Evolutionary conservation across 2,888 invertebrate genomes (phyloP).

Genomic region (Ichneumon xanthorius): DNA sequence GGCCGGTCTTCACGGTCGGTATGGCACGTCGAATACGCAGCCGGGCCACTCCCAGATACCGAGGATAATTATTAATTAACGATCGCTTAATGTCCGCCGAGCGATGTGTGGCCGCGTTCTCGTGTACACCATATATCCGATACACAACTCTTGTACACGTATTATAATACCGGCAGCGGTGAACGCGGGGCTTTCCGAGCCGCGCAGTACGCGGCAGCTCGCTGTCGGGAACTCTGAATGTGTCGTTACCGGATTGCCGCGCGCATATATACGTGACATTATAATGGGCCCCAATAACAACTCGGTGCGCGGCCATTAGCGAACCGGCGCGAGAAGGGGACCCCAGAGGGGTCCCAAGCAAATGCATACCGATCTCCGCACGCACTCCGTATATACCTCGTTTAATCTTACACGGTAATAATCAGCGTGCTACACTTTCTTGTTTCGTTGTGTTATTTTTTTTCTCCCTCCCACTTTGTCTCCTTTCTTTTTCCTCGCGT

Average conservation of each 20-base stretch:
- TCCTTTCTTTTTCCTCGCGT: constrained; percentile 5
- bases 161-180: constrained; percentile 20
- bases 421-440: constrained; percentile 44
- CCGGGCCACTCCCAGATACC: constrained; percentile 62
- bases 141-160: background rate
- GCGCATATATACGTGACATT: constrained; percentile 66
- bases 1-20: constrained; percentile 50
- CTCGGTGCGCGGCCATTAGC: constrained; percentile 69
- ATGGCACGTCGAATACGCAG: constrained; percentile 51
- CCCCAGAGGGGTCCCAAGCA: constrained; percentile 36
- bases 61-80: constrained; percentile 74
- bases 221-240: constrained; percentile 39
- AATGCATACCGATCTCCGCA: constrained; percentile 49
- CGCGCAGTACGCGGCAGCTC: background rate
- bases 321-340: constrained; percentile 58
- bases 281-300: constrained; percentile 72
- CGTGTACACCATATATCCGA: constrained; percentile 14
- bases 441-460: background rate
- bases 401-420: constrained; percentile 62
- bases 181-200: constrained; percentile 37
- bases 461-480: constrained; percentile 22
- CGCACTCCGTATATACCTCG: constrained; percentile 45
- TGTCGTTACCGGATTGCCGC: constrained; percentile 56
- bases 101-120: constrained; percentile 35
- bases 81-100: constrained; percentile 63